phyloP scores from a whole-genome alignment of 2,113 vertebrate genomes.

The Brachyhypopomus gauderio region DNA sequence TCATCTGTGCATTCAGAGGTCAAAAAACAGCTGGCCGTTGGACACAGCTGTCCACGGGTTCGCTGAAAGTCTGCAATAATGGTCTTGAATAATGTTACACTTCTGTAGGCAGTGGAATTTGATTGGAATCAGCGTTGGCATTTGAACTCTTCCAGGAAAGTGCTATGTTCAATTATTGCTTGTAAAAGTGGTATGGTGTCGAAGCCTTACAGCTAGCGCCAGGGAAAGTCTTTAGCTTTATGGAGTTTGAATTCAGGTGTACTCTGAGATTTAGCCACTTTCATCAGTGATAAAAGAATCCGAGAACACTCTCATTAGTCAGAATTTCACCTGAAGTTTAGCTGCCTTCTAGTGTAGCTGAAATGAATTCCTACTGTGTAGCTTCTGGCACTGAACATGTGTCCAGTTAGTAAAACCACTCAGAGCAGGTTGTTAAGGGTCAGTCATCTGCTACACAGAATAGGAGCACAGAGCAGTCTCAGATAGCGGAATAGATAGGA shows the following conservation, averaged over 20 bases:
- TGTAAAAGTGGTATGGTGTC: not conserved
- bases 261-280: not conserved
- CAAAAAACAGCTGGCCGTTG: slow-evolving; percentile 1
- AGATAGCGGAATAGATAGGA: too few species aligned
- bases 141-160: not conserved
- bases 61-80: not conserved
- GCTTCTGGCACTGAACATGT: not conserved
- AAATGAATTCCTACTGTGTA: slow-evolving; percentile 10
- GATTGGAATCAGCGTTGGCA: not conserved
- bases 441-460: too few species aligned
- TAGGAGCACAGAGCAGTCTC: too few species aligned
- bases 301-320: slow-evolving; percentile 11
- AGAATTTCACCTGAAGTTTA: slow-evolving; percentile 26
- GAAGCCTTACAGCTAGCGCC: not conserved
- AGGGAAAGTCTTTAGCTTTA: slow-evolving; percentile 1
- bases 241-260: not conserved
- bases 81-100: not conserved
- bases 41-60: not conserved
- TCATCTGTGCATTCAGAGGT: not conserved
- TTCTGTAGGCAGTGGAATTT: not conserved
- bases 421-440: not conserved
- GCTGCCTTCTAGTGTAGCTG: not conserved
- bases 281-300: slow-evolving; percentile 5
- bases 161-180: not conserved
- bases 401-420: not conserved